phyloP scores from a whole-genome alignment of 1,140 invertebrate genomes.

The Mycetomoellerius zeteki region DNA sequence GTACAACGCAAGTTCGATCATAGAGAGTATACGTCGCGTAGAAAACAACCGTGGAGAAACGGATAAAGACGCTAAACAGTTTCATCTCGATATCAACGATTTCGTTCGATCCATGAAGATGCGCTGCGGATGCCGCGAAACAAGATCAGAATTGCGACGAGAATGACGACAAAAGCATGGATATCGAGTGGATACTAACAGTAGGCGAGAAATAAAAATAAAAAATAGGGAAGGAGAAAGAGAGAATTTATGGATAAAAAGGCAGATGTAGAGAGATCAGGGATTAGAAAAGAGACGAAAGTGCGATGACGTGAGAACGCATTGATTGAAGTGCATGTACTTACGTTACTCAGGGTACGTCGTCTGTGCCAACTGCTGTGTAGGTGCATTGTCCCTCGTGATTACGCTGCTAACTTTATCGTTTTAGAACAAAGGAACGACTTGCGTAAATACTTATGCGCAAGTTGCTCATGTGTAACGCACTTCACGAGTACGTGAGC shows the following conservation, averaged over 20 bases:
- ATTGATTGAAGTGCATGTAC: constrained; percentile 86
- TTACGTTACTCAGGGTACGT: constrained; percentile 80
- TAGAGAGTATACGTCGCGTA: background rate
- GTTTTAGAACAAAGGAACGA: constrained; percentile 22
- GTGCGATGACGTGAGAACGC: constrained; percentile 81
- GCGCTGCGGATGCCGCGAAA: background rate
- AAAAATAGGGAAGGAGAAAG: background rate
- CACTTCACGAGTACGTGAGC: constrained; percentile 12
- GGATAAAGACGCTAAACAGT: constrained; percentile 48
- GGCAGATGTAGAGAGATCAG: constrained; percentile 78
- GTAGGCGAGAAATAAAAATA: constrained; percentile 41
- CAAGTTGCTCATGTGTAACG: background rate
- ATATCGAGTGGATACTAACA: background rate
- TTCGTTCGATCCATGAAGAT: constrained; percentile 49
- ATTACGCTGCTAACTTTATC: constrained; percentile 67
- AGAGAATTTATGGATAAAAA: constrained; percentile 75
- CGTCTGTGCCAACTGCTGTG: constrained; percentile 37
- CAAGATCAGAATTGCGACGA: constrained; percentile 44
- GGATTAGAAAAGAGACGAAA: constrained; percentile 78
- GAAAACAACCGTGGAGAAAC: constrained; percentile 9
- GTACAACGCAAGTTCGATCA: constrained; percentile 4
- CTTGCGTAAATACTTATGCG: constrained; percentile 11
- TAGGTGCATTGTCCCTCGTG: constrained; percentile 80
- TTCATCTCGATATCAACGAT: constrained; percentile 64
- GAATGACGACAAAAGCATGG: constrained; percentile 48